phyloP scores from a whole-genome alignment of 2,113 vertebrate species.

The Grammomys dolichurus region DNA sequence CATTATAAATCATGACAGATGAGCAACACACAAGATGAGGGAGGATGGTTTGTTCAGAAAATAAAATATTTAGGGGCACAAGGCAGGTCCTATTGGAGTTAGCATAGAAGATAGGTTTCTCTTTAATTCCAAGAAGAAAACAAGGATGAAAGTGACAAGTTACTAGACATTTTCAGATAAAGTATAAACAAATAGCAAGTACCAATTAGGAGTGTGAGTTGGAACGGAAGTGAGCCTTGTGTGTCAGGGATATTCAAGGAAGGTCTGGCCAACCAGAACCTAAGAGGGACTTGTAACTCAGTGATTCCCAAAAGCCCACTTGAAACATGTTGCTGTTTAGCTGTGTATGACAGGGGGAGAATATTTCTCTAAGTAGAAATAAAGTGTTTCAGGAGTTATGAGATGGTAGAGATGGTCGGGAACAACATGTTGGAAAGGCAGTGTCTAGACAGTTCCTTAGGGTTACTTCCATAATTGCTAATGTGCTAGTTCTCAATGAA shows the following conservation, averaged over 20 bases:
- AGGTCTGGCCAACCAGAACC: background rate
- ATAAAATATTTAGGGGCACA: slow-evolving; percentile 71
- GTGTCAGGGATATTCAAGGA: slow-evolving; percentile 42
- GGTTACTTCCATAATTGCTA: background rate
- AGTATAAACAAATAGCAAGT: slow-evolving; percentile 43
- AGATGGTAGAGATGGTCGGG: background rate
- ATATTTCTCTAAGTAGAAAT: slow-evolving; percentile 41
- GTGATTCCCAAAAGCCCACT: background rate
- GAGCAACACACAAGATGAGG: slow-evolving; percentile 51
- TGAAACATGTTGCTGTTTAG: background rate
- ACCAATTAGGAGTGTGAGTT: slow-evolving; percentile 45
- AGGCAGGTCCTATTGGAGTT: slow-evolving; percentile 38
- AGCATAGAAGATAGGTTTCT: slow-evolving; percentile 46
- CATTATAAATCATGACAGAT: slow-evolving; percentile 70
- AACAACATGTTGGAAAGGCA: slow-evolving; percentile 1
- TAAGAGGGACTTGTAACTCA: slow-evolving; percentile 27
- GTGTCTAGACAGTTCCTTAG: slow-evolving; percentile 26
- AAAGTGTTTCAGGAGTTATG: slow-evolving; percentile 55
- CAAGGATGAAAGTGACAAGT: slow-evolving; percentile 57
- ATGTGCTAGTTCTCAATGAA: background rate
- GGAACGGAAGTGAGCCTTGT: background rate
- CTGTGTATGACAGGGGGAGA: background rate
- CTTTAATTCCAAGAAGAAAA: slow-evolving; percentile 55
- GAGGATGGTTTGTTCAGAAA: slow-evolving; percentile 63
- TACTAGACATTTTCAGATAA: slow-evolving; percentile 51